A percentile compares a stretch with the other conserved stretches of the same genome.
Conservation (phyloP, 1,140 invertebrate species). For the Trichomalopsis sarcophagae region DNA sequence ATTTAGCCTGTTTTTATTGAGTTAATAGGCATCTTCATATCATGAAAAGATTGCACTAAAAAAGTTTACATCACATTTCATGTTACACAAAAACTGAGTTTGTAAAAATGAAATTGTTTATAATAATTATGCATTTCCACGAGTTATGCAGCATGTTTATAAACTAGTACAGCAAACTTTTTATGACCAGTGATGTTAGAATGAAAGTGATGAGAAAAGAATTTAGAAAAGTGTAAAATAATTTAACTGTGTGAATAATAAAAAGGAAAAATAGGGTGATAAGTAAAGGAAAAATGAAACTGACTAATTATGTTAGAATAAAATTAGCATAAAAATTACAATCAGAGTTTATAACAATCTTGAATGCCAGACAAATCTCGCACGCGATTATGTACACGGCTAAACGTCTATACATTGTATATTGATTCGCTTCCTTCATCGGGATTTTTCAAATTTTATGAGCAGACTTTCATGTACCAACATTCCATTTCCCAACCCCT, state of each 20-base stretch:
- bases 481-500: background rate
- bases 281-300: background rate
- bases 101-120: background rate
- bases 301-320: slow-evolving; percentile 25
- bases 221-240: slow-evolving; percentile 12
- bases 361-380: slow-evolving; percentile 13
- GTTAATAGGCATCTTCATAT: too few relatives aligned
- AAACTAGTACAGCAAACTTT: slow-evolving; percentile 22
- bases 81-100: background rate
- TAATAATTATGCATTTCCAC: background rate
- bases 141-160: background rate
- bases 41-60: too few relatives aligned
- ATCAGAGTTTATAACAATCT: slow-evolving; percentile 48
- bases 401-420: slow-evolving; percentile 28
- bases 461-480: slow-evolving; percentile 47
- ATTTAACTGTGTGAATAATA: slow-evolving; percentile 2
- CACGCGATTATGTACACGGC: slow-evolving; percentile 22
- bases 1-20: too few relatives aligned
- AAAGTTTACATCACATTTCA: too few relatives aligned
- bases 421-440: slow-evolving; percentile 24
- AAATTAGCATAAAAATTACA: slow-evolving; percentile 20
- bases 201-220: slow-evolving; percentile 1
- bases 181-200: background rate
- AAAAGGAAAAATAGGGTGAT: background rate
- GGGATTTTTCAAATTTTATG: slow-evolving; percentile 56